Conservation (phyloP, 2,888 invertebrate species). For the Baccha elongata region DNA sequence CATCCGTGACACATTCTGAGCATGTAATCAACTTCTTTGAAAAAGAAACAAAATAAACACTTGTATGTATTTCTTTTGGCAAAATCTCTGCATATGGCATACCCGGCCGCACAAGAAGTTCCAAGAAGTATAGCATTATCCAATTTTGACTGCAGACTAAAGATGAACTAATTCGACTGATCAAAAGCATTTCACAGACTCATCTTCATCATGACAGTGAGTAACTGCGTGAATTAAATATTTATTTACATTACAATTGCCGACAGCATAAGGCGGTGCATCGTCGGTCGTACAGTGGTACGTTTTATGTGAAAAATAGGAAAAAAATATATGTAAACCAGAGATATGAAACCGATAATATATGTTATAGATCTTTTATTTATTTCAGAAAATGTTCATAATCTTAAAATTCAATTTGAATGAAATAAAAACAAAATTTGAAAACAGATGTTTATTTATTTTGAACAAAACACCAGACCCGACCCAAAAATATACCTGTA, state of each 20-base stretch:
- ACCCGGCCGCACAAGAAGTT: constrained; percentile 34
- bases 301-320: too few species aligned
- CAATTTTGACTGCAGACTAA: neutral
- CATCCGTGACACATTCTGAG: constrained; percentile 35
- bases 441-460: too few species aligned
- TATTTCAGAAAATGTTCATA: too few species aligned
- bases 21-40: neutral
- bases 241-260: constrained; percentile 26
- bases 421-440: too few species aligned
- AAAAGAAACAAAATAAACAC: neutral
- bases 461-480: too few species aligned
- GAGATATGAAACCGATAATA: too few species aligned
- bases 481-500: too few species aligned
- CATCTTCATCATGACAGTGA: constrained; percentile 35
- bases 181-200: constrained; percentile 45
- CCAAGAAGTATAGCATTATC: neutral
- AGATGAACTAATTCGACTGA: constrained; percentile 41
- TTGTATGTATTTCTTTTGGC: too few species aligned
- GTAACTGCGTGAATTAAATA: constrained; percentile 35
- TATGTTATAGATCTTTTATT: too few species aligned
- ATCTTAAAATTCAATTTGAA: too few species aligned
- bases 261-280: neutral
- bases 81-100: constrained; percentile 22
- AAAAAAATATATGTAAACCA: too few species aligned
- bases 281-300: too few species aligned